Percentiles rank a stretch among this genome's conserved stretches.
These are phyloP conservation scores for Heliconius hermathena DNA, from an alignment of 1,140 invertebrate genomes.

Conservation along the genomic window DNA sequence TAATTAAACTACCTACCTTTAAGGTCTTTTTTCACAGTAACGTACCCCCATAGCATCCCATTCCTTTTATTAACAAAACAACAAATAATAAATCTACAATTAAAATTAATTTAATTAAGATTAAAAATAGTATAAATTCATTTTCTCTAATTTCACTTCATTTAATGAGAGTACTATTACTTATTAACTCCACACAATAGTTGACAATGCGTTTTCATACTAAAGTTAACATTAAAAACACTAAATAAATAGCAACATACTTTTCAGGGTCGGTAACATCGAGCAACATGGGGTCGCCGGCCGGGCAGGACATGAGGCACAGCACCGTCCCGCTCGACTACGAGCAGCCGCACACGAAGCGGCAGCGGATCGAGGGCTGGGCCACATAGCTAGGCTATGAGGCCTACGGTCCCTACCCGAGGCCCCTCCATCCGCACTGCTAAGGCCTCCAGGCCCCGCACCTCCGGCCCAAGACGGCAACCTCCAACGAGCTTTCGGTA, in stretches of 20 bases:
- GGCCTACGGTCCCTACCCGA: conserved; percentile 78
- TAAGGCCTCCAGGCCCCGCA: conserved; percentile 50
- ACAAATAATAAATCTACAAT: no score
- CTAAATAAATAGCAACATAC: conserved; percentile 17
- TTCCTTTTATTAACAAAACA: no score
- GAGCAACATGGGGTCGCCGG: conserved; percentile 88
- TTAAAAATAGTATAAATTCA: no score
- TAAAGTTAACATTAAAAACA: conserved; percentile 8
- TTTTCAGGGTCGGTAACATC: conserved; percentile 87
- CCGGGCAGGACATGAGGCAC: conserved; percentile 83
- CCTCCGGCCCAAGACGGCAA: conserved; percentile 37
- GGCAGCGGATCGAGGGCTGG: conserved; percentile 92
- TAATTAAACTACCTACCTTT: no score
- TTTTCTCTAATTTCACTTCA: no score
- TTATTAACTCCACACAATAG: background rate
- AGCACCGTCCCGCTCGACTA: conserved; percentile 86
- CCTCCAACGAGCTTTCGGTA: conserved; percentile 61
- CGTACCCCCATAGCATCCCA: no score
- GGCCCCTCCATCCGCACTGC: conserved; percentile 75
- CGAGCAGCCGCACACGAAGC: conserved; percentile 90
- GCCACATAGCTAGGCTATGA: conserved; percentile 87
- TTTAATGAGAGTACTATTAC: background rate
- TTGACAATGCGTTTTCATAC: background rate
- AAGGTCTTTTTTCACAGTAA: no score
- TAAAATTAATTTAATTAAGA: no score